Evolutionary conservation across 2,113 vertebrate species (phyloP), one percentile per base, ranked within the genome.

Genomic region (Miniopterus natalensis): DNA sequence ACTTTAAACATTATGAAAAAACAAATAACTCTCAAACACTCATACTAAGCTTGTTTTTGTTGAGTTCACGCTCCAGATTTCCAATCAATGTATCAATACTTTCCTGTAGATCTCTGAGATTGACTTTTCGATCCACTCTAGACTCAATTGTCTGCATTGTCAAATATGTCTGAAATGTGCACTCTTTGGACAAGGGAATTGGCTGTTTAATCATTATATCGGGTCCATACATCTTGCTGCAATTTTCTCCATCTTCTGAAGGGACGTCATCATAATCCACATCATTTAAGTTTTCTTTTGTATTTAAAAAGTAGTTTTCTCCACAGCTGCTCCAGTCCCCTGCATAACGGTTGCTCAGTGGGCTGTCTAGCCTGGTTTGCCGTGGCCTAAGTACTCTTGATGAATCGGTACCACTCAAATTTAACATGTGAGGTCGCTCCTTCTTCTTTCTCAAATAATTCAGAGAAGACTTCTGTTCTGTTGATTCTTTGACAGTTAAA

Each of bases 71-170:
- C 98, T 99, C 99, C 97, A 99, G 98, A 98, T 99, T 99, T 97
- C 99, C 99, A 96, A 99, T 99, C 92, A 99, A 98, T 11, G 98
- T 99, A 97, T 99, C 99, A 14, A 99, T 99, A 96, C 99, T 99
- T 98, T 99, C 99, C 98, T 99, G 99, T 95, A 99, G 98, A 98
- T 99, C 99, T 96, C 98, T 99, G 97, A 99, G 99, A 98, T 99
- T 99, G 45, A 99, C 99, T 84, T 98, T 98, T 97, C 98, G 99
- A 96, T 99, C 99, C 88, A 98, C 98, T 0, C 98, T 98, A 0
- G 99, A 99, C 96, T 98, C 99, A 89, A 99, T 97, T 0, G 99
- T 99, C 96, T 99, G 99, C 98, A 99, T 98, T 81, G 99, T 98
- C 98, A 99, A 98, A 95, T 98, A 99, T 2, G 99, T 99, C 97